Evolutionary conservation across 2,888 invertebrate genomes (phyloP).

Genomic region (Drosophila mettleri): DNA sequence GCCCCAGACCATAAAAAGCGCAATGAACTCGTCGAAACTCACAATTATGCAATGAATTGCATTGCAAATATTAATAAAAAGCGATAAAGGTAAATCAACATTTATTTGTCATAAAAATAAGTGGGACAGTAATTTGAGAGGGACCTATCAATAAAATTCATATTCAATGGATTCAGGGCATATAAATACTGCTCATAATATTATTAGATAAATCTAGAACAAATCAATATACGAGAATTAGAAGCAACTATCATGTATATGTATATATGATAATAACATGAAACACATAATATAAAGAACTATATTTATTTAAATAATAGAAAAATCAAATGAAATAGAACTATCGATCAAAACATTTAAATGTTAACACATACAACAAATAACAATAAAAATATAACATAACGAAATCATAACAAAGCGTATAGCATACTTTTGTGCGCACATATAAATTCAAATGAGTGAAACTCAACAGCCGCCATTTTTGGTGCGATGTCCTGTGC

Average conservation of each 20-base stretch:
- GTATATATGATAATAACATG: no score
- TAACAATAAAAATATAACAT: conserved; percentile 28
- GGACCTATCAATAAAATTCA: conserved; percentile 44
- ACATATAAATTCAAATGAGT: conserved; percentile 55
- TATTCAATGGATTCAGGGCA: no score
- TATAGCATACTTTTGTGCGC: conserved; percentile 66
- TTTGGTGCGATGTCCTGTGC: conserved; percentile 54
- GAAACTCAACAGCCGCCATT: conserved; percentile 44
- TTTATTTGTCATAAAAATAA: conserved; percentile 21
- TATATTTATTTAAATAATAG: conserved; percentile 54
- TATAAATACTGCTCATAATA: no score
- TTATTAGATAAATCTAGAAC: no score
- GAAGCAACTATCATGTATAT: background rate
- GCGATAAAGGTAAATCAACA: conserved; percentile 43
- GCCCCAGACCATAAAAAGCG: conserved; percentile 28
- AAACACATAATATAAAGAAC: background rate
- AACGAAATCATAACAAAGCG: conserved; percentile 32
- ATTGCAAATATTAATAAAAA: conserved; percentile 66
- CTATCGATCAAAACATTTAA: conserved; percentile 17
- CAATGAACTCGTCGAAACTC: conserved; percentile 48
- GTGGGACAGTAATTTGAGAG: conserved; percentile 19
- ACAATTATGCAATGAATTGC: conserved; percentile 56
- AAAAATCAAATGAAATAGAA: conserved; percentile 22
- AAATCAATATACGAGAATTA: no score
- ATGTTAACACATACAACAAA: conserved; percentile 23